Conservation (phyloP, 2,113 vertebrate species). For the Xenopus borealis region DNA sequence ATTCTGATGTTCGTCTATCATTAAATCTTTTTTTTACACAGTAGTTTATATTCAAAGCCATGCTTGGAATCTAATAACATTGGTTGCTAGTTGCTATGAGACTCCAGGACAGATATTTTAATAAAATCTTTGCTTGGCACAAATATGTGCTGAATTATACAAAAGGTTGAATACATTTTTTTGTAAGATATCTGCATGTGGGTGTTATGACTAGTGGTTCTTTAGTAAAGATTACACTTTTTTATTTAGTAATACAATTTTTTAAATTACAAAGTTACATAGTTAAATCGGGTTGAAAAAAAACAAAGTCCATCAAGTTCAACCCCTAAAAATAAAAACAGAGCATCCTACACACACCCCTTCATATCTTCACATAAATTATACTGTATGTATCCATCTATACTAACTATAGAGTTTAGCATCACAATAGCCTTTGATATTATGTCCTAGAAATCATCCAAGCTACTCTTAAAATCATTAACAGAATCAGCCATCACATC, state of each 20-base stretch:
- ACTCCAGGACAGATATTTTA: constrained; percentile 54
- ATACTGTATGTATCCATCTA: too few species aligned
- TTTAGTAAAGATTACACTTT: constrained; percentile 7
- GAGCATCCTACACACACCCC: too few species aligned
- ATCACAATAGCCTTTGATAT: too few species aligned
- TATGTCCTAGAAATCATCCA: too few species aligned
- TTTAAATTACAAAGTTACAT: too few species aligned
- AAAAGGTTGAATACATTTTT: constrained; percentile 48
- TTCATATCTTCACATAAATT: too few species aligned
- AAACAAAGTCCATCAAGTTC: too few species aligned
- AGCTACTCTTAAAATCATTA: too few species aligned
- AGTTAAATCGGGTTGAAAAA: too few species aligned
- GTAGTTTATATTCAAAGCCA: constrained; percentile 36
- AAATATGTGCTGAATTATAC: constrained; percentile 54
- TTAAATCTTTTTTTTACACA: not conserved
- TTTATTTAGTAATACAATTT: not conserved
- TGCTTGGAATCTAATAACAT: constrained; percentile 46
- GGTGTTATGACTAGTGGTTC: constrained; percentile 4
- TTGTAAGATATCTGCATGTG: constrained; percentile 3
- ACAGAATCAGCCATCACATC: too few species aligned
- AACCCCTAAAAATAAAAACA: too few species aligned
- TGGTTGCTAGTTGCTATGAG: constrained; percentile 53
- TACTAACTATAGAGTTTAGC: too few species aligned
- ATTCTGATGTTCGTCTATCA: constrained; percentile 26
- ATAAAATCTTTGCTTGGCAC: constrained; percentile 55